Base-by-base conservation (phyloP, 2,113 vertebrate species). In the Tyto alba region DNA sequence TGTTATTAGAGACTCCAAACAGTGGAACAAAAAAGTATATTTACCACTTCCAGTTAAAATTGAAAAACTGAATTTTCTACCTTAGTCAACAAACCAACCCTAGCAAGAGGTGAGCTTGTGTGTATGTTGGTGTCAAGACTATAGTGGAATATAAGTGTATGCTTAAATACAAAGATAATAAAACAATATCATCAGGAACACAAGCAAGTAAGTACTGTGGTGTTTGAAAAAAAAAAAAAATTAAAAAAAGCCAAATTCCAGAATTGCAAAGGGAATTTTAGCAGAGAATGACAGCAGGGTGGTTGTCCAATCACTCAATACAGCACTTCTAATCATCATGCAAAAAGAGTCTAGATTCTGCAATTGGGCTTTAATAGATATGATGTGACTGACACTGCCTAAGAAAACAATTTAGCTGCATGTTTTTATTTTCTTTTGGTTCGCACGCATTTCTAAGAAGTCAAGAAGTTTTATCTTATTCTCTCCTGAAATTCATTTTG, bases 1-100 rank as follows among this genome's bases (percentile, higher is more conserved):
- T 91, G 18, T 84, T 94, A 38, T 85, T 82, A 76, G 53, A 81
- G 23, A 83, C 26, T 85, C 19, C 60, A 91, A 94, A 87, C 3
- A 6, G 66, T 14, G 3, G 26, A 89, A 84, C 16, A 82, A 88
- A 91, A 89, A 74, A 67, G 9, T 40, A 6, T 34, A 45, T 80
- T 91, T 84, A 72, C 75, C 74, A 17, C 45, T 66, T 83, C n/a
- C 43, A 90, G 38, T 55, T 82, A 60, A 48, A 92, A 81, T 7
- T 25, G 25, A 63, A 81, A 12, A 60, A n/a, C 23, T 12, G 12
- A 73, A 77, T 63, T 69, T 68, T 88, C 22, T 19, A 74, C 19
- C 47, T 66, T 25, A 89, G 30, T 64, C 68, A 90, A 63, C 48
- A 89, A 85, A 32, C n/a, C 38, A 48, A 3, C 8, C 12, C 10